Evolutionary conservation across 1,140 invertebrate genomes (phyloP), one percentile per base, ranked within the genome.

Genomic region (Achroia grisella): DNA sequence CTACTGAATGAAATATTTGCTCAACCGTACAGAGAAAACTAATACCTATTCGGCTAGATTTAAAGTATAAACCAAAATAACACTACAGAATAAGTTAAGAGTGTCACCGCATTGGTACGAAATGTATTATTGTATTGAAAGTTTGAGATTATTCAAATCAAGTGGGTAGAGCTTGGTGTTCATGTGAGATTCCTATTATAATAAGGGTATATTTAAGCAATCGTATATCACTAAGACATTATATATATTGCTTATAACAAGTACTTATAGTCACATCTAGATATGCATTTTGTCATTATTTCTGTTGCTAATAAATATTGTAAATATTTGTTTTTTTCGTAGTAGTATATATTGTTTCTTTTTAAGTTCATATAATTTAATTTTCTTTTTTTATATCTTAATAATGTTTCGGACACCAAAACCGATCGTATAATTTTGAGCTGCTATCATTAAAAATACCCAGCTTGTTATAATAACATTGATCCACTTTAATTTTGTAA

Each of bases 1-100:
- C 56, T 85, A 36, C 54, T 87, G 8, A 73, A 77, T 48, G 75
- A 85, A 55, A 81, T 86, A 63, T 82, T 84, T 77, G 80, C 77
- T 78, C 80, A 81, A 79, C 77, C 76, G 4, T 69, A 70, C 62
- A 76, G 71, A 71, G 62, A 71, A 45, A 71, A 75, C 55, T 79
- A 69, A 56, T 3, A 6, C 17, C 6, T 23, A 2, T 23, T 3
- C 6, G 17, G 17, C 6, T 23, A 23, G 17, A 3, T 23, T 23
- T 23, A 23, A 23, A 3, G 17, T 23, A 6, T 6, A 23, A 3
- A 23, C 17, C 17, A 23, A 23, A 23, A 23, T 23, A 6, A 23
- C 17, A 2, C 17, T 23, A 36, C 56, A 41, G 55, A 33, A 40
- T 41, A 56, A 49, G 49, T 45, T 45, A 54, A 49, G 60, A 2